These are phyloP conservation scores for Hybos culiciformis DNA, from an alignment of 2,888 invertebrate species.

Conservation along the genomic window DNA sequence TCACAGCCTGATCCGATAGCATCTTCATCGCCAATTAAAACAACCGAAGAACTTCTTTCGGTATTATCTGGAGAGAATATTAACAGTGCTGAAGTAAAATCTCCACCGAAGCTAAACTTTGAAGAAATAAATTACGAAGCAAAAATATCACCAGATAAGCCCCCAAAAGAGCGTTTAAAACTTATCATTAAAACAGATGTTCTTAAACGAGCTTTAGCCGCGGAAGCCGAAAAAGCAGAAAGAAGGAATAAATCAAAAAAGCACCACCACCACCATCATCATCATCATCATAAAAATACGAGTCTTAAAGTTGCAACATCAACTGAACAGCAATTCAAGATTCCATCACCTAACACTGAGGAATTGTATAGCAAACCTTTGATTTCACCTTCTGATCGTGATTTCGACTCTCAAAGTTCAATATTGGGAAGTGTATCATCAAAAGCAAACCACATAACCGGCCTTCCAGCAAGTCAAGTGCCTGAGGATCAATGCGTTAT, in stretches of 20 bases:
- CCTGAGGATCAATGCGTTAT: constrained; percentile 34
- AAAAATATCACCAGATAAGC: constrained; percentile 34
- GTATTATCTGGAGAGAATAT: constrained; percentile 19
- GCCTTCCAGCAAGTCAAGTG: constrained; percentile 9
- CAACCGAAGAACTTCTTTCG: constrained; percentile 14
- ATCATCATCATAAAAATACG: constrained; percentile 1
- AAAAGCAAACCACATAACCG: constrained; percentile 28
- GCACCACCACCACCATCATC: constrained; percentile 29
- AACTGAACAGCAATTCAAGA: constrained; percentile 24
- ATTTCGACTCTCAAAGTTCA: constrained; percentile 35
- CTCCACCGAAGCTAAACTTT: constrained; percentile 22
- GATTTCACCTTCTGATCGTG: constrained; percentile 31
- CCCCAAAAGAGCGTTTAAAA: constrained; percentile 40
- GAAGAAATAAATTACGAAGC: constrained; percentile 33
- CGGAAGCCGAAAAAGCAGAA: constrained; percentile 24
- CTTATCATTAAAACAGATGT: constrained; percentile 34
- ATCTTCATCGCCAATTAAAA: too few relatives aligned
- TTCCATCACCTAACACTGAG: constrained; percentile 39
- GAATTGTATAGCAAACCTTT: constrained; percentile 39
- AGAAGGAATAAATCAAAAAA: constrained; percentile 25
- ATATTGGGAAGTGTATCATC: constrained; percentile 35
- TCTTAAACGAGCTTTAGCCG: constrained; percentile 31
- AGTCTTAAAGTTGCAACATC: constrained; percentile 14
- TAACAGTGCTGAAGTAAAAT: constrained; percentile 23
- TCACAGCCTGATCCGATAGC: background rate